phyloP scores from a whole-genome alignment of 2,888 invertebrate species.

The Eretmocerus hayati region DNA sequence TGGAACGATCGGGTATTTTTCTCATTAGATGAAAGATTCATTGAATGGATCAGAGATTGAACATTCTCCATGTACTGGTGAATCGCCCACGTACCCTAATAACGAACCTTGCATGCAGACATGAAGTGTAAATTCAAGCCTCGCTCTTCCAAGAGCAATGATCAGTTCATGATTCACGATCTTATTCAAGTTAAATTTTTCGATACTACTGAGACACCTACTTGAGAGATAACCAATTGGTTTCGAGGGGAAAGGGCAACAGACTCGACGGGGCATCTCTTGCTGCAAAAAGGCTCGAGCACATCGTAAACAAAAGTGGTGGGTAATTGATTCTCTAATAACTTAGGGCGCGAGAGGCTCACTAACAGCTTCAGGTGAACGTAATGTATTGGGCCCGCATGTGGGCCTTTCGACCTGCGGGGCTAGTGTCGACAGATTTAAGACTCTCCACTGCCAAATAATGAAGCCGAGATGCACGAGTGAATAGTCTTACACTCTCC shows the following conservation, averaged over 20 bases:
- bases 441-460: conserved; percentile 34
- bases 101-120: too few relatives aligned
- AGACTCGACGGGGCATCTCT: background rate
- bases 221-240: background rate
- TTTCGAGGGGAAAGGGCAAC: conserved; percentile 7
- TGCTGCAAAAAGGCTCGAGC: conserved; percentile 34
- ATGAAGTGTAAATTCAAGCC: too few relatives aligned
- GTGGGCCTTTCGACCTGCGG: conserved; percentile 13
- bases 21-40: too few relatives aligned
- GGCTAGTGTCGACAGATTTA: conserved; percentile 33
- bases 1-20: too few relatives aligned
- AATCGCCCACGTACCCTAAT: too few relatives aligned
- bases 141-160: too few relatives aligned
- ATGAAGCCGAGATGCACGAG: conserved; percentile 36
- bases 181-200: too few relatives aligned
- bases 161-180: too few relatives aligned
- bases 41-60: too few relatives aligned
- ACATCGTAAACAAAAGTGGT: conserved; percentile 46
- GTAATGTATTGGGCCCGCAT: conserved; percentile 39
- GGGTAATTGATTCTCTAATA: conserved; percentile 48
- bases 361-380: conserved; percentile 39
- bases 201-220: too few relatives aligned
- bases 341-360: conserved; percentile 39
- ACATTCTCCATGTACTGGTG: too few relatives aligned
- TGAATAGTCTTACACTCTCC: conserved; percentile 6